Conservation (phyloP, 2,888 invertebrate species). For the Pollenia griseotomentosa region DNA sequence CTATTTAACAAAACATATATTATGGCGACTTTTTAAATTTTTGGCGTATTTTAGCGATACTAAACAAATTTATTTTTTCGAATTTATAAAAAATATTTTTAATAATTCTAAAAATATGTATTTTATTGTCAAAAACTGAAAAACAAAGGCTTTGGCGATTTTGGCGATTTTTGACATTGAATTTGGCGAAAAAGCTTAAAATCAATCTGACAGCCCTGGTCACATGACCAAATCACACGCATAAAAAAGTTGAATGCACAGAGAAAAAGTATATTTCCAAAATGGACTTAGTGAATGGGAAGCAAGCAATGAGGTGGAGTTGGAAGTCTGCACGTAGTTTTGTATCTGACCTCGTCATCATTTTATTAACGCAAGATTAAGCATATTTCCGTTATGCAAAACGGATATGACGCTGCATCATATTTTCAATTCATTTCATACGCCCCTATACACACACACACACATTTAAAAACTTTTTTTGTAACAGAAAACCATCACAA, state of each 20-base stretch:
- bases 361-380: constrained; percentile 79
- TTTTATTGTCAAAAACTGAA: too few species aligned
- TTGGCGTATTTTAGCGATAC: too few species aligned
- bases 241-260: constrained; percentile 18
- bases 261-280: constrained; percentile 22
- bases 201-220: too few species aligned
- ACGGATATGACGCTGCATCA: constrained; percentile 76
- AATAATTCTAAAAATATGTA: too few species aligned
- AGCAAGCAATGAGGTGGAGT: background rate
- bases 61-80: too few species aligned
- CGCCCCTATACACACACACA: background rate
- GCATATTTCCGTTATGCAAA: constrained; percentile 75
- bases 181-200: too few species aligned
- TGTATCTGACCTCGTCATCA: constrained; percentile 74
- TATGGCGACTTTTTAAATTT: too few species aligned
- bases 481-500: background rate
- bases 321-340: constrained; percentile 30
- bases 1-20: too few species aligned
- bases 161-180: too few species aligned
- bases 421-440: constrained; percentile 57
- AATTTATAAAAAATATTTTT: too few species aligned
- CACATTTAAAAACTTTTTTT: constrained; percentile 5
- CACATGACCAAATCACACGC: background rate
- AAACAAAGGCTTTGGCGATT: too few species aligned
- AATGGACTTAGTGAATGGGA: constrained; percentile 1